Base-by-base conservation (phyloP, 2,797 vertebrate genomes). In the Channallabes apus region DNA sequence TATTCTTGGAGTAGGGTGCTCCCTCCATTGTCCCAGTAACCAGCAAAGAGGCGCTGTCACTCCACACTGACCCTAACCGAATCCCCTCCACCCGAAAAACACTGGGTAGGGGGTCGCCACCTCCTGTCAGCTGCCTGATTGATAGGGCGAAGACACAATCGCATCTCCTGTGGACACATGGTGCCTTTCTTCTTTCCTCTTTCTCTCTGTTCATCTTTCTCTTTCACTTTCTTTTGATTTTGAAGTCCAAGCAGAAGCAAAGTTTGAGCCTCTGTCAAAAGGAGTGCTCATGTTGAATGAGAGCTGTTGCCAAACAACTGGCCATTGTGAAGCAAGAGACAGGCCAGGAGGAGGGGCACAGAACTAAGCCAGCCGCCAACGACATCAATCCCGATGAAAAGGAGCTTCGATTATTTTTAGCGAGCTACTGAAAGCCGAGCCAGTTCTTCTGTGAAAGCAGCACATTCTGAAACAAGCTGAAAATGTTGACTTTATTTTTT, bases 91-190 rank as follows among this genome's bases (percentile, higher is more conserved):
- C 82, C 18, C 38, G 85, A 80, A 75, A 46, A 80, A 69, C 38
- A 56, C 68, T 2, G 77, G n/a, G 62, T 41, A 89, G 91, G 86
- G 78, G 29, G 86, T 87, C 87, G 89, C 92, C 91, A 84, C 92
- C 92, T 92, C 92, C 90, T 95, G 93, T 93, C 92, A 92, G 71
- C 84, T 78, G 67, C 87, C 90, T 94, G 93, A 95, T 95, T 94
- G 90, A 94, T 94, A 88, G 87, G 90, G 84, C 88, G 72, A 80
- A 90, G 90, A 92, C 92, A 92, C 92, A 94, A 91, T 92, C 87
- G 82, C 84, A 73, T 88, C 89, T 93, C 88, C 90, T 93, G 92
- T 84, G 82, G 91, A 90, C 82, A 56, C 89, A 89, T 75, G 61
- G 58, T 4, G n/a, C 76, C 80, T 87, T 83, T 84, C 56, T 85